Evolutionary conservation across 2,797 vertebrate genomes (phyloP).

Genomic region (Artibeus lituratus): DNA sequence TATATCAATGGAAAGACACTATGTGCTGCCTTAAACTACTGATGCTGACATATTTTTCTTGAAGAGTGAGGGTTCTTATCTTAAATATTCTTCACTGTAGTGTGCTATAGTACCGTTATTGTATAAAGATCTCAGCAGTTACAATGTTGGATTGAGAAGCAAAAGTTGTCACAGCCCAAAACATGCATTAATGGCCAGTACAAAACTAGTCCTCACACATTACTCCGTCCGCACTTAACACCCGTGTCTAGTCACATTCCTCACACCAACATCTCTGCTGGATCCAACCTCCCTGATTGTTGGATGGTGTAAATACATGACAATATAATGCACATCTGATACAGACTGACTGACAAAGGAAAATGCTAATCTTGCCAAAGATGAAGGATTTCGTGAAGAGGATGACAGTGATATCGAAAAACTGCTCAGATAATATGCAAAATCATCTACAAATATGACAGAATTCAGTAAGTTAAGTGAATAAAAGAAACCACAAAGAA

Average conservation of each 20-base stretch:
- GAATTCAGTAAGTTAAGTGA: background rate
- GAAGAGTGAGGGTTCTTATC: background rate
- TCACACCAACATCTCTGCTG: background rate
- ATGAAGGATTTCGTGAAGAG: background rate
- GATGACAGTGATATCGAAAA: background rate
- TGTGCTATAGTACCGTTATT: background rate
- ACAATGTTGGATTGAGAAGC: background rate
- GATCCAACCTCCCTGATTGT: background rate
- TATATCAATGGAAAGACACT: background rate
- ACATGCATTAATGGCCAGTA: background rate
- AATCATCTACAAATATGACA: background rate
- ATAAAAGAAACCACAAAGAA: background rate
- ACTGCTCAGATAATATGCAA: background rate
- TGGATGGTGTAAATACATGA: background rate
- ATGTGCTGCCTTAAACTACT: background rate
- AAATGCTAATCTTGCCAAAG: constrained; percentile 21
- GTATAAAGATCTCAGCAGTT: background rate
- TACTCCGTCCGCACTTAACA: background rate
- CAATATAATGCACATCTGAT: background rate
- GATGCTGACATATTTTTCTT: background rate
- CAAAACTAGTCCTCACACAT: background rate
- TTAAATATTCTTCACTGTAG: background rate
- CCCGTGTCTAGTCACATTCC: background rate
- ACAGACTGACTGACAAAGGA: background rate
- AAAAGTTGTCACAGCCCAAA: background rate